Evolutionary conservation across 2,113 vertebrate species (phyloP).

Genomic region (Rhabdomys dilectus): DNA sequence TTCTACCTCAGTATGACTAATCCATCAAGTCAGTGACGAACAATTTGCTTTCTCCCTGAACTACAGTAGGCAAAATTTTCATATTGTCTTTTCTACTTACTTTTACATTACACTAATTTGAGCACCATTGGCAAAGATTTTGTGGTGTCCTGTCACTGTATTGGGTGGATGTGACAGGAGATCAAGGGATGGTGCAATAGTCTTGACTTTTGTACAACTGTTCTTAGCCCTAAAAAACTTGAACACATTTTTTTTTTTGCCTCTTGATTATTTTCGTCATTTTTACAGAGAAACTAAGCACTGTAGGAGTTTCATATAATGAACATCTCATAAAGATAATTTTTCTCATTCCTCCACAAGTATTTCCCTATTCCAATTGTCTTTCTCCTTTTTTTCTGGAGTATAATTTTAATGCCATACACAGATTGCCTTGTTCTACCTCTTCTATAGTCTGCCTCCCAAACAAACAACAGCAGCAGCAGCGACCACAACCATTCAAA

Average conservation of each 20-base stretch:
- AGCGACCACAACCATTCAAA: neutral
- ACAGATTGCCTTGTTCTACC: neutral
- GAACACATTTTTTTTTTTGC: neutral
- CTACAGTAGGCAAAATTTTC: neutral
- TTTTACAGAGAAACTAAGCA: neutral
- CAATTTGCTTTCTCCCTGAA: neutral
- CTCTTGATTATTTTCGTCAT: neutral
- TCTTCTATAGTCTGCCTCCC: neutral
- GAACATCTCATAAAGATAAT: neutral
- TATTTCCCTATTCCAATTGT: neutral
- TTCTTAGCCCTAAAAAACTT: neutral
- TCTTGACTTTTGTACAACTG: neutral
- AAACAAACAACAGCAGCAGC: too few relatives aligned
- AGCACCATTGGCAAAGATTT: neutral
- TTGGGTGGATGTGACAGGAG: neutral
- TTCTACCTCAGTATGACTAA: slow-evolving; percentile 20
- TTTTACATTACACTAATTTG: neutral
- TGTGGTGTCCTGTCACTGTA: neutral
- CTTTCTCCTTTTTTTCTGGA: neutral
- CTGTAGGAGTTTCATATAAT: neutral
- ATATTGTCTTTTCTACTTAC: neutral
- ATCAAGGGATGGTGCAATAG: neutral
- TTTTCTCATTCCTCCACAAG: neutral
- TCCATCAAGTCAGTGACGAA: slow-evolving; percentile 4
- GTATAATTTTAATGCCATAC: neutral